Conservation (phyloP, 2,888 invertebrate species). For the Halictus quadricinctus region DNA sequence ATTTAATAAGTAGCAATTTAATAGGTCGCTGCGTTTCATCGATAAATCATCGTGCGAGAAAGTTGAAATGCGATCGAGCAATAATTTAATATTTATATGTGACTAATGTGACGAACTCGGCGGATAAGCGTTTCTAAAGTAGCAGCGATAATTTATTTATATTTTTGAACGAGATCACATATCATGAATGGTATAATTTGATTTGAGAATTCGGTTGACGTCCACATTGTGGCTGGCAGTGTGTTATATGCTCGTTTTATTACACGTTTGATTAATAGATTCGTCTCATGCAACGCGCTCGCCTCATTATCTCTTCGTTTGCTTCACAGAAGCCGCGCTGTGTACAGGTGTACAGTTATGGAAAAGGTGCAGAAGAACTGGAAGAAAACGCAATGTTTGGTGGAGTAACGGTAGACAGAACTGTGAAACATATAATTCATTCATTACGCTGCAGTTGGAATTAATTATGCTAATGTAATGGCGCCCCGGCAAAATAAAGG, state of each 20-base stretch:
- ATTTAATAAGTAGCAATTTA: slow-evolving; percentile 9
- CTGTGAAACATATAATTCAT: slow-evolving; percentile 32
- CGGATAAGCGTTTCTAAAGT: not conserved
- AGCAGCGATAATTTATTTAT: not conserved
- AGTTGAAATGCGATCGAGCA: slow-evolving; percentile 19
- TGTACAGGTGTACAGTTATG: slow-evolving; percentile 28
- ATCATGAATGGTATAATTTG: not conserved
- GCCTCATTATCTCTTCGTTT: slow-evolving; percentile 11
- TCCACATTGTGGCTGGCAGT: not conserved
- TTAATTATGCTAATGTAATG: slow-evolving; percentile 40
- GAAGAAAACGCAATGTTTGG: slow-evolving; percentile 22
- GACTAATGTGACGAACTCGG: slow-evolving; percentile 5
- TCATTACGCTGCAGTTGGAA: slow-evolving; percentile 14
- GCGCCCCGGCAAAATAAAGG: not conserved
- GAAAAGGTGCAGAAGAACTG: slow-evolving; percentile 29
- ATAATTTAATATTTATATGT: not conserved
- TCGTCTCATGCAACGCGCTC: not conserved
- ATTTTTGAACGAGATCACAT: not conserved
- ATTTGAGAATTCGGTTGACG: not conserved
- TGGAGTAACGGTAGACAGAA: slow-evolving; percentile 48
- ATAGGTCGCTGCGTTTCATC: slow-evolving; percentile 27
- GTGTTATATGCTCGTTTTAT: not conserved
- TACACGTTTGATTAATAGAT: slow-evolving; percentile 8
- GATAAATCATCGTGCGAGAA: slow-evolving; percentile 46
- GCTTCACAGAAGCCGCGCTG: not conserved